phyloP scores from a whole-genome alignment of 2,113 vertebrate species.

The Neofelis nebulosa region DNA sequence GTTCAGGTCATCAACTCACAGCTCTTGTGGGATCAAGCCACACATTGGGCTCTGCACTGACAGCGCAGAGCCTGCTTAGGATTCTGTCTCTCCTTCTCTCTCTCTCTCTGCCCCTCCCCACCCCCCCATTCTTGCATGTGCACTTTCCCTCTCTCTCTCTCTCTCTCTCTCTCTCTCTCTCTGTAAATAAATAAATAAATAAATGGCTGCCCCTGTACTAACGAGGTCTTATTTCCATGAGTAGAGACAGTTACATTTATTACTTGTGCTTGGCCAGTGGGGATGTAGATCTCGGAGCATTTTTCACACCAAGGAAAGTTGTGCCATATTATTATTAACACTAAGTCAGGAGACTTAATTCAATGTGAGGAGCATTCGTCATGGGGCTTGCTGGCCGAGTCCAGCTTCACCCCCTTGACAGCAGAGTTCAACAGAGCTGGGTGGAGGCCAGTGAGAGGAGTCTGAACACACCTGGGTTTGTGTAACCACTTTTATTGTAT shows the following conservation, averaged over 20 bases:
- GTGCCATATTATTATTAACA: background rate
- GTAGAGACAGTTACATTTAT: background rate
- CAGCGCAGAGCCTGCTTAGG: too few relatives aligned
- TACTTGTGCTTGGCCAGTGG: background rate
- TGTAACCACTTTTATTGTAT: background rate
- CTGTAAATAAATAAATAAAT: too few relatives aligned
- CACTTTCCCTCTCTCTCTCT: too few relatives aligned
- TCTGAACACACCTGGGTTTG: too few relatives aligned
- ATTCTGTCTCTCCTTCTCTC: too few relatives aligned
- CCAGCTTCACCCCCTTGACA: background rate
- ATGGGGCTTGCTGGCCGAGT: background rate
- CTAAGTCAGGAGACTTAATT: background rate
- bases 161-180: too few relatives aligned
- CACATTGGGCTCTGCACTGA: too few relatives aligned
- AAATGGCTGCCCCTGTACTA: background rate
- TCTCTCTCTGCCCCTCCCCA: too few relatives aligned
- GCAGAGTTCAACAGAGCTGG: background rate
- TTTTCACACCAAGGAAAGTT: background rate
- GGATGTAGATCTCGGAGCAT: background rate
- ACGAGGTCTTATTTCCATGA: background rate
- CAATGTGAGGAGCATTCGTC: background rate
- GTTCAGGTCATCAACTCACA: too few relatives aligned
- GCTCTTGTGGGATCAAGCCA: too few relatives aligned
- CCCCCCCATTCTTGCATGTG: too few relatives aligned
- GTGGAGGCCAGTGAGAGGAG: background rate